Evolutionary conservation across 2,113 vertebrate species (phyloP).

Genomic region (Phaetusa simplex): DNA sequence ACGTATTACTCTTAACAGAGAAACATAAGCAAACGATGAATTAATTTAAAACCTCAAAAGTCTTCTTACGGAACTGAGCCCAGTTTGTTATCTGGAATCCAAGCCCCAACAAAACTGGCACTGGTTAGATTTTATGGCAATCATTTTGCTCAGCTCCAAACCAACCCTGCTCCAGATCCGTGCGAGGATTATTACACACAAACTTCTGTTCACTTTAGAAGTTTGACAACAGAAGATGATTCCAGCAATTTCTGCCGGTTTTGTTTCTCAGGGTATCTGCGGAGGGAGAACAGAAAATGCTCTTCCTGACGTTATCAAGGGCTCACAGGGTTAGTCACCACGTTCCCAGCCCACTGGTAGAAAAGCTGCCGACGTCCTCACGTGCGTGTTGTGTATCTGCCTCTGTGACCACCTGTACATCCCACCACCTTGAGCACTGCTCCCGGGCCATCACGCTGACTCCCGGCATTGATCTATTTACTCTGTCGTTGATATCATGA

Average conservation of each 20-base stretch:
- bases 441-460: background rate
- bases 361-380: background rate
- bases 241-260: background rate
- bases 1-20: background rate
- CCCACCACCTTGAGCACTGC: background rate
- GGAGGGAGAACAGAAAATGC: background rate
- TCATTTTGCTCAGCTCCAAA: background rate
- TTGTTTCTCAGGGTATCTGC: background rate
- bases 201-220: background rate
- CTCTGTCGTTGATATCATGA: background rate
- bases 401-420: background rate
- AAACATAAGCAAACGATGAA: background rate
- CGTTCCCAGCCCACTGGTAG: background rate
- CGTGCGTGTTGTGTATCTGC: background rate
- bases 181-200: background rate
- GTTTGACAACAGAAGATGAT: background rate
- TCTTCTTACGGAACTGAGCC: background rate
- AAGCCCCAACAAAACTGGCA: background rate
- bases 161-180: background rate
- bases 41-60: background rate
- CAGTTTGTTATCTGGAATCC: background rate
- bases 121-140: background rate
- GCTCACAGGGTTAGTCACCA: accelerated
- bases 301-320: accelerated
- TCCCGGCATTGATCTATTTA: background rate